These are phyloP conservation scores for Mustelus asterias DNA, from an alignment of 2,113 vertebrate species.

Conservation along the genomic window DNA sequence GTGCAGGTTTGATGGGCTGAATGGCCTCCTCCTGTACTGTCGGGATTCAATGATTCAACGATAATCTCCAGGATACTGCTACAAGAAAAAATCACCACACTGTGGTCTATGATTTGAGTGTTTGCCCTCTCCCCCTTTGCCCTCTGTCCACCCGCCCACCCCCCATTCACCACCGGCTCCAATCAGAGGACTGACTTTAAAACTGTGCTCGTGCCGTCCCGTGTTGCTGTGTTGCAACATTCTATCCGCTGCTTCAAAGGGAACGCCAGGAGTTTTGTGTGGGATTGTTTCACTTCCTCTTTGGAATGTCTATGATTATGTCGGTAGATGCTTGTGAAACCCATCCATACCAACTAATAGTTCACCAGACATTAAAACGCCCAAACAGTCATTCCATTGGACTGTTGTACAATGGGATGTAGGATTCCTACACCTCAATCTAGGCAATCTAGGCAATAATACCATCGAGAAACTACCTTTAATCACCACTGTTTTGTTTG, in stretches of 20 bases:
- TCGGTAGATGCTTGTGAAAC: background rate
- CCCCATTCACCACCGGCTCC: background rate
- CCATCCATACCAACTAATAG: background rate
- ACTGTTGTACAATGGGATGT: background rate
- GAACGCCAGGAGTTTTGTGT: background rate
- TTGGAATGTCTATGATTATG: background rate
- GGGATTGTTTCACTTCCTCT: background rate
- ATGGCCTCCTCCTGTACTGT: too few relatives aligned
- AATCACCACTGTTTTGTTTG: background rate
- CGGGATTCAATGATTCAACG: too few relatives aligned
- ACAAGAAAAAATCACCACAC: too few relatives aligned
- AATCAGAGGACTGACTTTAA: background rate
- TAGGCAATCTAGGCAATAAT: background rate
- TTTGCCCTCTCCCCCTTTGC: background rate
- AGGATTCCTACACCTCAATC: background rate
- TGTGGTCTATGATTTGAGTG: background rate
- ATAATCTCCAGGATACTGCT: too few relatives aligned
- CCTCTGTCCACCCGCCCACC: background rate
- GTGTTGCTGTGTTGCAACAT: background rate
- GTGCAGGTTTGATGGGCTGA: too few relatives aligned
- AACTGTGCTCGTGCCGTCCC: background rate
- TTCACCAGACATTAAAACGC: background rate
- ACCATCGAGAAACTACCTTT: background rate
- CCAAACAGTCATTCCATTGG: background rate
- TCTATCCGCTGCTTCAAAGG: background rate